phyloP scores from a whole-genome alignment of 2,888 invertebrate species.

The Thymelicus sylvestris region DNA sequence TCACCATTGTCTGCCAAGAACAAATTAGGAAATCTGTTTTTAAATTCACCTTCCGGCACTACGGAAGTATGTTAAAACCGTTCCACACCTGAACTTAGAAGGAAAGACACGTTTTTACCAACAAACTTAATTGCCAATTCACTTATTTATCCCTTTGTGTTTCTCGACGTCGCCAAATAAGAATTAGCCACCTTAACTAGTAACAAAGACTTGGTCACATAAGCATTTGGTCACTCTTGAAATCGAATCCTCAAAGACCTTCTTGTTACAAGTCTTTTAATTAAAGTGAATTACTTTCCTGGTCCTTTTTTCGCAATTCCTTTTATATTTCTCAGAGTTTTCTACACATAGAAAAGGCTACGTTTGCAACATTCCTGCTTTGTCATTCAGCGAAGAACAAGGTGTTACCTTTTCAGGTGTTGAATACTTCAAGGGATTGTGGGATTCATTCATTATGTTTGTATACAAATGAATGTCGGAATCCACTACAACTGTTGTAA shows the following conservation, averaged over 20 bases:
- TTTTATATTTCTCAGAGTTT: neutral
- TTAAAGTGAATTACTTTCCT: slow-evolving; percentile 12
- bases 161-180: neutral
- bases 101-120: neutral
- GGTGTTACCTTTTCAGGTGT: too few relatives aligned
- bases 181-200: neutral
- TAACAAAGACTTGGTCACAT: slow-evolving; percentile 2
- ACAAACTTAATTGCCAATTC: neutral
- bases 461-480: too few relatives aligned
- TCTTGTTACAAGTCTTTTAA: slow-evolving; percentile 4
- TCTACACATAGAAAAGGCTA: neutral
- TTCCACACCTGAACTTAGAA: too few relatives aligned
- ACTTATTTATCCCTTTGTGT: neutral
- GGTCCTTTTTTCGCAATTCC: slow-evolving; percentile 3
- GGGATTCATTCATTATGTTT: neutral
- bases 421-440: neutral
- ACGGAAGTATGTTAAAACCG: too few relatives aligned
- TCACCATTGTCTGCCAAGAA: too few relatives aligned
- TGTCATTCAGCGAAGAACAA: too few relatives aligned
- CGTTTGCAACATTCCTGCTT: neutral
- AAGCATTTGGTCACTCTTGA: neutral
- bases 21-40: too few relatives aligned
- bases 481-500: too few relatives aligned
- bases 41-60: too few relatives aligned
- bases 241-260: slow-evolving; percentile 9